A percentile compares a stretch with the other conserved stretches of the same genome.
Evolutionary conservation across 2,888 invertebrate species (phyloP).

Genomic region (Acleris laterana): DNA sequence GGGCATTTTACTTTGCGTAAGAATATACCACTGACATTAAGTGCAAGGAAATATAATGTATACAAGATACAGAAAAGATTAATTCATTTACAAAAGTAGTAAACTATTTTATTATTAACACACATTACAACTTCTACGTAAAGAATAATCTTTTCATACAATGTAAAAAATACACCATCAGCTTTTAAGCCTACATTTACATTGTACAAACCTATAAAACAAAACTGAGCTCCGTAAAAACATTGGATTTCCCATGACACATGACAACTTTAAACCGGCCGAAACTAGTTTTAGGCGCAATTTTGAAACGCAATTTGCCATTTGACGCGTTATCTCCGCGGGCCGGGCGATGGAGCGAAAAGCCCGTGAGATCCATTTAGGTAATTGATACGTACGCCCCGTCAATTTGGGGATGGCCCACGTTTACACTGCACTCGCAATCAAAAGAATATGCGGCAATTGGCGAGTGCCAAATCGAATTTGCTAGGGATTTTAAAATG

Average conservation of each 20-base stretch:
- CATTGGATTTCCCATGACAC: neutral
- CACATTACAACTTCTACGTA: too few species aligned
- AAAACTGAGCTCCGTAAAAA: neutral
- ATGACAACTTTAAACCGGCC: conserved; percentile 4
- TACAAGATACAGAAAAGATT: too few species aligned
- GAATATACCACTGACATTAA: too few species aligned
- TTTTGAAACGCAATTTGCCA: conserved; percentile 29
- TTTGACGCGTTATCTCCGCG: conserved; percentile 24
- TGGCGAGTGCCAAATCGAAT: neutral
- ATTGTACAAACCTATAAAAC: neutral
- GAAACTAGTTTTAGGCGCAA: conserved; percentile 15
- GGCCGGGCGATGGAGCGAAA: conserved; percentile 26
- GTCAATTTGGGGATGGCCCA: conserved; percentile 53
- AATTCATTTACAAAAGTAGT: too few species aligned
- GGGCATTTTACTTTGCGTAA: too few species aligned
- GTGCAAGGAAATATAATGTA: too few species aligned
- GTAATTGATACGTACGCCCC: conserved; percentile 71
- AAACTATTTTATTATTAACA: too few species aligned
- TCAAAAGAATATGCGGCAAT: conserved; percentile 45
- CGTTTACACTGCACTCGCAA: conserved; percentile 51
- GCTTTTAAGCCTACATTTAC: neutral
- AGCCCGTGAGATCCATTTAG: conserved; percentile 61
- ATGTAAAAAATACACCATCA: too few species aligned
- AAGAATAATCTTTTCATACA: too few species aligned
- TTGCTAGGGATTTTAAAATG: neutral